Percentiles rank a stretch among this genome's conserved stretches.
These are phyloP conservation scores for Macropis europaea DNA, from an alignment of 2,888 invertebrate species.

Conservation along the genomic window DNA sequence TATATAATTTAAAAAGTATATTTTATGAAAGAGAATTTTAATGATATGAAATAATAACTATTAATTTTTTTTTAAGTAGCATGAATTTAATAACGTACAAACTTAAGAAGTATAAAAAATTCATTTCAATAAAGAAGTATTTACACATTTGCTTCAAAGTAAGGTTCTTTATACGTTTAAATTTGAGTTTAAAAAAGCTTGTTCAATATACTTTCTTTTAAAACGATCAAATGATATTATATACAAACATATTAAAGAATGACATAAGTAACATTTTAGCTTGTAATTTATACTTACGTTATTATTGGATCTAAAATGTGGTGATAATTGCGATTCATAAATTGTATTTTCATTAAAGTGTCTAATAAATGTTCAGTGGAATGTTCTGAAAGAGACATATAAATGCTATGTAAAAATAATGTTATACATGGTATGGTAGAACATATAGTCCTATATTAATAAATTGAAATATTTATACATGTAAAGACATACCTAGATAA, in stretches of 20 bases:
- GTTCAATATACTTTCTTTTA: not conserved
- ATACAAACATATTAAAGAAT: not conserved
- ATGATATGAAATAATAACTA: not conserved
- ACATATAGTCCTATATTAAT: not conserved
- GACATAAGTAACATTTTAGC: not conserved
- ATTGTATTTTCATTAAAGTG: constrained; percentile 74
- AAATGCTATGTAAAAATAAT: not conserved
- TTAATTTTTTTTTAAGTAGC: no score
- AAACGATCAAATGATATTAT: no score
- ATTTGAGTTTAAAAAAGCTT: not conserved
- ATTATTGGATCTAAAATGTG: constrained; percentile 75
- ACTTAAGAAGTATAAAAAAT: no score
- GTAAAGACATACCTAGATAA: constrained; percentile 70
- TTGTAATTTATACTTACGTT: constrained; percentile 70
- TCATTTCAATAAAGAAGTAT: no score
- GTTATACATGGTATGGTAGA: not conserved
- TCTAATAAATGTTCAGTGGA: constrained; percentile 75
- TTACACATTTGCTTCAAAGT: no score
- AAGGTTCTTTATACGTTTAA: no score
- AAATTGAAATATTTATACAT: not conserved
- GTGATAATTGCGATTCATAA: constrained; percentile 70
- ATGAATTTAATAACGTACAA: no score
- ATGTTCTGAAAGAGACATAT: constrained; percentile 70
- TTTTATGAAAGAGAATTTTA: not conserved
- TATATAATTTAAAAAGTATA: not conserved